These are phyloP conservation scores for Danio kyathit DNA, from an alignment of 2,797 vertebrate genomes.

Conservation along the genomic window DNA sequence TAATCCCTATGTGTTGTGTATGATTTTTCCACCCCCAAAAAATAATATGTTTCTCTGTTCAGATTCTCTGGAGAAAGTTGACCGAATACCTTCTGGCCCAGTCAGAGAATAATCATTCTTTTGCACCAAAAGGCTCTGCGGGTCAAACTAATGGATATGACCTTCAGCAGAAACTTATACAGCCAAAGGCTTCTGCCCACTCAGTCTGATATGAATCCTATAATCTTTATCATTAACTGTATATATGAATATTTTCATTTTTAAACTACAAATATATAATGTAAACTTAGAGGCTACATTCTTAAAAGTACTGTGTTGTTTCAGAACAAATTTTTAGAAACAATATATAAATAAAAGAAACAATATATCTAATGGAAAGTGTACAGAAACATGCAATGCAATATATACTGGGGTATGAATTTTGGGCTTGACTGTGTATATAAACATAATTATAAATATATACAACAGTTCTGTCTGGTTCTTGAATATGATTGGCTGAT, in stretches of 20 bases:
- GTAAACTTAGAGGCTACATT: background rate
- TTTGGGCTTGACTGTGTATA: too few relatives aligned
- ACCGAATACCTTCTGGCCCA: slow-evolving; percentile 21
- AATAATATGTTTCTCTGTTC: background rate
- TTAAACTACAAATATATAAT: background rate
- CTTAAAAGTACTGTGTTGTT: too few relatives aligned
- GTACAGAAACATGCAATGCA: too few relatives aligned
- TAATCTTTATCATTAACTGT: background rate
- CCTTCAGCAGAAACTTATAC: slow-evolving; percentile 23
- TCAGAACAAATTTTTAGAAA: too few relatives aligned
- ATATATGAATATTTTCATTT: slow-evolving; percentile 9
- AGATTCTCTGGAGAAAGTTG: slow-evolving; percentile 3
- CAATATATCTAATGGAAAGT: too few relatives aligned
- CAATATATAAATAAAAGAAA: too few relatives aligned
- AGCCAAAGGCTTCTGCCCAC: slow-evolving; percentile 43
- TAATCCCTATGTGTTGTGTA: background rate
- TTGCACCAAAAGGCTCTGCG: background rate
- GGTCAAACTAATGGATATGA: slow-evolving; percentile 31
- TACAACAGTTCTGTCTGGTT: too few relatives aligned
- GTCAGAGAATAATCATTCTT: slow-evolving; percentile 19
- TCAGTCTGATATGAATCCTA: background rate
- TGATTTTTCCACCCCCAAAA: background rate
- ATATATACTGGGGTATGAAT: too few relatives aligned
- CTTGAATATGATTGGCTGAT: too few relatives aligned
- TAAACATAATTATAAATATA: too few relatives aligned